These are phyloP conservation scores for Chrysina gloriosa DNA, from an alignment of 2,888 invertebrate species.

Conservation along the genomic window DNA sequence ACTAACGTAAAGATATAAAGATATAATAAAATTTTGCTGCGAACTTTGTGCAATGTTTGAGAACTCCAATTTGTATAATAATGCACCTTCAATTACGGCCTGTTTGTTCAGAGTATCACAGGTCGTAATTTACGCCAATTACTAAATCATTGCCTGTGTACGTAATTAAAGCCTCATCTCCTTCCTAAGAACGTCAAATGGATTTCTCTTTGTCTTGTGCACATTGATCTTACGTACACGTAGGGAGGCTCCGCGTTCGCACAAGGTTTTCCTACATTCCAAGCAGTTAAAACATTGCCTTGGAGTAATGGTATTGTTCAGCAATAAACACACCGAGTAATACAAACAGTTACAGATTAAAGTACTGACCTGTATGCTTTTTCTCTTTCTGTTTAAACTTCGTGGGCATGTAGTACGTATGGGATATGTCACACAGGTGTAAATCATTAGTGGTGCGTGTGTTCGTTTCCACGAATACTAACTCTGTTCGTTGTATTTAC, in stretches of 20 bases:
- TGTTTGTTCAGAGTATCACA: conserved; percentile 15
- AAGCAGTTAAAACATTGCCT: conserved; percentile 10
- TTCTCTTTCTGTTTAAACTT: background rate
- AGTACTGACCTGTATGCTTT: background rate
- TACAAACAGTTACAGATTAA: conserved; percentile 32
- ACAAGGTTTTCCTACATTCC: conserved; percentile 26
- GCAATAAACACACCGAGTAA: conserved; percentile 26
- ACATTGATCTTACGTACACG: background rate
- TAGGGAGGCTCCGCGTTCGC: background rate
- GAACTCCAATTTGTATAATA: conserved; percentile 26
- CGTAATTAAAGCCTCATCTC: conserved; percentile 32
- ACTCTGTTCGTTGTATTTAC: conserved; percentile 2
- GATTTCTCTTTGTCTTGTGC: conserved; percentile 21
- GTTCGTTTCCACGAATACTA: conserved; percentile 18
- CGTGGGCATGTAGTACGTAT: conserved; percentile 1
- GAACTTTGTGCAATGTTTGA: background rate
- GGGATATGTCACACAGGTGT: conserved; percentile 29
- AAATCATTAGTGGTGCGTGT: background rate
- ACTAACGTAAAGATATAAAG: background rate
- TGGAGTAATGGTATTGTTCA: conserved; percentile 30
- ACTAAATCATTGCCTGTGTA: conserved; percentile 31
- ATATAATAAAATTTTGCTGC: background rate
- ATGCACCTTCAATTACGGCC: conserved; percentile 29
- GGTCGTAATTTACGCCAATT: conserved; percentile 33
- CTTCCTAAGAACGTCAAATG: conserved; percentile 25